Evolutionary conservation across 2,888 invertebrate species (phyloP), one percentile per base, ranked within the genome.

Genomic region (Drosophila dives): DNA sequence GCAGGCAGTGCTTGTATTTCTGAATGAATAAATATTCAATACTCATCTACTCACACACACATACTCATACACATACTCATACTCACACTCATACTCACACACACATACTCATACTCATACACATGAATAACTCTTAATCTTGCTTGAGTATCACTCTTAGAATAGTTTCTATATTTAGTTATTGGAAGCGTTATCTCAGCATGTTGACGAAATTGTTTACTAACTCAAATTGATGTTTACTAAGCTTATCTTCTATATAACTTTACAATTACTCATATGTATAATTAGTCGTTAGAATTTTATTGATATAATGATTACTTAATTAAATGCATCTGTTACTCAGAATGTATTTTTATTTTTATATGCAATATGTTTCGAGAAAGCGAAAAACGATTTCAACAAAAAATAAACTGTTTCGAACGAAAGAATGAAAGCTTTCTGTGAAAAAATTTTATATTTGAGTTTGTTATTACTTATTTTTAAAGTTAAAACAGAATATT

Each of bases 1-100:
- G 34, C 75, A 70, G 70, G 51, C 48, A 56, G 56, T 50, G 26
- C 45, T 34, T 38, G 42, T 40, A 26, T 55, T 54, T n/a, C 12
- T 23, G 32, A 10, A 55, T 38, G 38, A 55, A 55, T 38, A 38
- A 40, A 40, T 56, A 20, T 42, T 20, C 20, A 42, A 56, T 32
- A 32, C 20, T 29, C 34, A 12, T 23, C 20, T 45, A 29, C 40
- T 7, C n/a, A n/a, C 10, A n/a, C 50, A 29, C 40, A 7, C n/a
- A n/a, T 11, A n/a, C 49, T n/a, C 34, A 38, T 1, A 15, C 4
- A 4, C 11, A 40, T 5, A 40, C 11, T n/a, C 55, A 53, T n/a
- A 36, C 17, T 17, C 15, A 50, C n/a, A 10, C 45, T 12, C 45
- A 33, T 23, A 33, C 33, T 26, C 23, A 15, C 36, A 36, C 33